These are phyloP conservation scores for Cossypha heuglini DNA, from an alignment of 2,797 vertebrate genomes.

Conservation along the genomic window DNA sequence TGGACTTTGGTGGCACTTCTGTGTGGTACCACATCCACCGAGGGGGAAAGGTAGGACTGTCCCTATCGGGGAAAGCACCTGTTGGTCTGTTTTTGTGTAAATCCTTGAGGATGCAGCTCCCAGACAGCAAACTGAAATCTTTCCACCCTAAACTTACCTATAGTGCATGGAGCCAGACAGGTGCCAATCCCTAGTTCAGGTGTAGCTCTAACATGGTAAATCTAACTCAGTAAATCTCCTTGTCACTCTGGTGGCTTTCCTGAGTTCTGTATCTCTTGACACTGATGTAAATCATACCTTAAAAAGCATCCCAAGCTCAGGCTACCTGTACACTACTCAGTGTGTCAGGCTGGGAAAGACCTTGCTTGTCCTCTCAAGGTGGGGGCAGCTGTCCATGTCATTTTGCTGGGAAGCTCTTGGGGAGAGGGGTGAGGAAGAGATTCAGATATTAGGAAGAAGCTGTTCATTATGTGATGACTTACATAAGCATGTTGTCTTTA, in stretches of 20 bases:
- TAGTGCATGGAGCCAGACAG: background rate
- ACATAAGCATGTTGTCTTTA: background rate
- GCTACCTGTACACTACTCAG: background rate
- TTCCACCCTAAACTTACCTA: background rate
- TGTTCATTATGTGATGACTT: constrained; percentile 3
- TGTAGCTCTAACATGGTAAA: background rate
- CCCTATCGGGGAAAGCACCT: background rate
- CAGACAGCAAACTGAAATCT: background rate
- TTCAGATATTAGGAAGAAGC: background rate
- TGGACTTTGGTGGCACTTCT: constrained; percentile 96
- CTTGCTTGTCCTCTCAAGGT: fast-evolving
- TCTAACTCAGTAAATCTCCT: background rate
- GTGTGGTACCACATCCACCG: constrained; percentile 98
- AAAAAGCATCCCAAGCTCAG: background rate
- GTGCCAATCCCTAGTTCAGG: background rate
- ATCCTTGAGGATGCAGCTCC: background rate
- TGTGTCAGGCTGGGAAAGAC: background rate
- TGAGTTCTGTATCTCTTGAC: background rate
- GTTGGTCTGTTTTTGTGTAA: background rate
- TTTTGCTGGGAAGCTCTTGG: background rate
- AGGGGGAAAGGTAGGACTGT: constrained; percentile 88
- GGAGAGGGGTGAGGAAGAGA: background rate
- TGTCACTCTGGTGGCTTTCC: background rate
- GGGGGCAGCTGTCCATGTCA: background rate
- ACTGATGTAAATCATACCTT: background rate